Evolutionary conservation across 2,797 vertebrate genomes (phyloP), one percentile per base, ranked within the genome.

Genomic region (Anguilla marmorata): DNA sequence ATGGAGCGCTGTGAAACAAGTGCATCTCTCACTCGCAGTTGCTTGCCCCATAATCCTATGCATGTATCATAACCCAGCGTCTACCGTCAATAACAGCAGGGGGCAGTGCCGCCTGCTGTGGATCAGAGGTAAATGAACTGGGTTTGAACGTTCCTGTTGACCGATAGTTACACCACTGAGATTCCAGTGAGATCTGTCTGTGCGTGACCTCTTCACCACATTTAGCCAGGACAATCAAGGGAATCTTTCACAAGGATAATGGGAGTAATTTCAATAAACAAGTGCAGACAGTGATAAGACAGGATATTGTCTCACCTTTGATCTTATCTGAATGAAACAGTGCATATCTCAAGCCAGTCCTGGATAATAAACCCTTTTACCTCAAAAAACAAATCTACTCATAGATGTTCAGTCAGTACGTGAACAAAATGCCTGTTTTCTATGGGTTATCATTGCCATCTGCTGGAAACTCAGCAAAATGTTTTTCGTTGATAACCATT

Each of bases 251-350:
- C 2, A 11, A 50, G 37, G 45, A 50, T 14, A 80, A 72, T 12
- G 24, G 19, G 24, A 48, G 79, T 21, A n/a, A 82, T 45, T 82
- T n/a, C 14, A 24, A 8, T 3, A 5, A 82, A 50, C 45, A 74
- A 1, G 30, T 76, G 72, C 72, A 12, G 14, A 76, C 30, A 48
- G 7, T 24, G 45, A 82, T 50, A 82, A 50, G 45, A 24, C 41
- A n/a, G 30, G 2, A 19, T 11, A 4, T 79, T 79, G 33, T 79
- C 30, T 50, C 24, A 52, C 48, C 21, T n/a, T 27, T 52, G 45
- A 83, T 54, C 48, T n/a, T 52, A 83, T 83, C 80, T n/a, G 37
- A 80, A 21, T 19, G 41, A 80, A 80, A 14, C 37, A 80, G 76
- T 72, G 69, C 69, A 72, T 19, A 72, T 72, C n/a, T 72, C 41